phyloP scores from a whole-genome alignment of 2,797 vertebrate genomes.

The Selene dorsalis region DNA sequence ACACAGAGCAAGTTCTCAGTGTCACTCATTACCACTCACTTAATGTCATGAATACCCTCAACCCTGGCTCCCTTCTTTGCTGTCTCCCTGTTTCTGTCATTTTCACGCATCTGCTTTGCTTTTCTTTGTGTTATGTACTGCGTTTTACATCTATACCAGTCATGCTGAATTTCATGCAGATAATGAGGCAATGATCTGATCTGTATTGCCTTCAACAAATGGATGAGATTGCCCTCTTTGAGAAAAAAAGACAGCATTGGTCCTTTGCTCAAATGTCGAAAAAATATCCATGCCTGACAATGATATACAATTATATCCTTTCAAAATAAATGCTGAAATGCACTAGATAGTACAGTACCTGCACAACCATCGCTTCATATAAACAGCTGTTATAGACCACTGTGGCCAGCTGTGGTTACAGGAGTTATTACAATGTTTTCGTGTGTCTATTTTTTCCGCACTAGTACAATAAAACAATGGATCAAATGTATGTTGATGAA shows the following conservation, averaged over 20 bases:
- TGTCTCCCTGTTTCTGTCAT: slow-evolving; percentile 8
- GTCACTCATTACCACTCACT: slow-evolving; percentile 53
- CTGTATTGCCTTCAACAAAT: neutral
- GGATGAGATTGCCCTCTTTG: neutral
- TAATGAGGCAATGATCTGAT: neutral
- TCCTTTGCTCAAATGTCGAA: slow-evolving; percentile 1
- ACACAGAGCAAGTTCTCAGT: slow-evolving; percentile 35
- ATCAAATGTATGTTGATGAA: too few relatives aligned
- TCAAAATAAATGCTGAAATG: too few relatives aligned
- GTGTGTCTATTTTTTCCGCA: too few relatives aligned
- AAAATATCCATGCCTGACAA: neutral
- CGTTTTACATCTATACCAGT: neutral
- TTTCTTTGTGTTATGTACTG: slow-evolving; percentile 22
- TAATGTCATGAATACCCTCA: slow-evolving; percentile 48
- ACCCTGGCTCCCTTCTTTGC: slow-evolving; percentile 18
- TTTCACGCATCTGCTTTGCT: neutral
- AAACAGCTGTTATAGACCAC: too few relatives aligned
- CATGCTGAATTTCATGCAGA: neutral
- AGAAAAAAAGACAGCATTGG: neutral
- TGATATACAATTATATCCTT: too few relatives aligned
- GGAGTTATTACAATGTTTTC: too few relatives aligned
- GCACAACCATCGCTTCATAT: too few relatives aligned
- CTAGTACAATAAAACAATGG: too few relatives aligned
- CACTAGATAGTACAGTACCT: too few relatives aligned
- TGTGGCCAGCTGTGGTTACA: too few relatives aligned